phyloP scores from a whole-genome alignment of 1,140 invertebrate genomes.

The Drosophila pectinifera region DNA sequence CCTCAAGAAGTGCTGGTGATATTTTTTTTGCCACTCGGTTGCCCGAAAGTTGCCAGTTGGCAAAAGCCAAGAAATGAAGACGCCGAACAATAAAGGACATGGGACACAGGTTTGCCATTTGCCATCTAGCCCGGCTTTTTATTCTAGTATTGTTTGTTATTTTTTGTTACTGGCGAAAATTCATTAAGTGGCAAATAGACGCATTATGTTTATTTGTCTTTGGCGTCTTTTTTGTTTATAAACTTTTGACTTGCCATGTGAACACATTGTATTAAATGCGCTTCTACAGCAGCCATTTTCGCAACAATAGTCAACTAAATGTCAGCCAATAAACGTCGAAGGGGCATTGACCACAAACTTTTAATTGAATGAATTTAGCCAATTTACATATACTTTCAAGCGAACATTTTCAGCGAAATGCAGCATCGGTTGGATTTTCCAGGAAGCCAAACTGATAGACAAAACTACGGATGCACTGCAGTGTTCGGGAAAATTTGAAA shows the following conservation, averaged over 20 bases:
- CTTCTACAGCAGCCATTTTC: slow-evolving; percentile 12
- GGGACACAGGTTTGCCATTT: slow-evolving; percentile 81
- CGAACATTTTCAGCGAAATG: slow-evolving; percentile 25
- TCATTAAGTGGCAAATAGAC: slow-evolving; percentile 81
- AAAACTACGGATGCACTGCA: slow-evolving; percentile 17
- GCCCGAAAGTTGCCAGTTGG: slow-evolving; percentile 58
- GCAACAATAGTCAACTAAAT: slow-evolving; percentile 26
- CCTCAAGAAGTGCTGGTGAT: slow-evolving; percentile 49
- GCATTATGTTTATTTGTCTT: slow-evolving; percentile 67
- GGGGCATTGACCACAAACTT: slow-evolving; percentile 52
- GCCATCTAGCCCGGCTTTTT: slow-evolving; percentile 7
- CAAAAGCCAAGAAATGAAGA: slow-evolving; percentile 48
- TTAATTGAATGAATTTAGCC: slow-evolving; percentile 72
- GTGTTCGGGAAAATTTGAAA: slow-evolving; percentile 30
- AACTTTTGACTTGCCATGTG: slow-evolving; percentile 31
- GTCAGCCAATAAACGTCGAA: slow-evolving; percentile 55
- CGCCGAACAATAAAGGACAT: slow-evolving; percentile 59
- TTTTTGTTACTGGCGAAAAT: slow-evolving; percentile 39
- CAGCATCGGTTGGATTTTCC: slow-evolving; percentile 24
- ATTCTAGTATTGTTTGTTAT: slow-evolving; percentile 15
- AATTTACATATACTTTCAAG: slow-evolving; percentile 15
- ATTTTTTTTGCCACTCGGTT: slow-evolving; percentile 74
- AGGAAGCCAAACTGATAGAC: neutral
- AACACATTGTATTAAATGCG: slow-evolving; percentile 46
- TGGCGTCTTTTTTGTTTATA: slow-evolving; percentile 17